Evolutionary conservation across 1,140 invertebrate genomes (phyloP).

Genomic region (Drosophila varians): DNA sequence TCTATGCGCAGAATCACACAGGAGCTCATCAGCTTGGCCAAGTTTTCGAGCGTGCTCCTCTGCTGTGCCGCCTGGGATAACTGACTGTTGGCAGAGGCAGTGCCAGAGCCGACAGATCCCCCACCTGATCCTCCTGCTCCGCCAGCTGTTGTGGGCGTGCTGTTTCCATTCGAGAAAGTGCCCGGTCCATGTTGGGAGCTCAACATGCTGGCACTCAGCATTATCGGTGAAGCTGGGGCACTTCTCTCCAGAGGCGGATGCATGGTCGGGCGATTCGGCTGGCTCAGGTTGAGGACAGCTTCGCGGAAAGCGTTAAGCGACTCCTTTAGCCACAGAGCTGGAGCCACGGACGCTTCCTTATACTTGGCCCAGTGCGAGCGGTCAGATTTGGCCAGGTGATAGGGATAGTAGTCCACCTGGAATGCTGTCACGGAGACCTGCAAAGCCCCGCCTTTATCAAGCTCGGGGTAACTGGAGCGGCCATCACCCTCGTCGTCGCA

Average conservation of each 20-base stretch:
- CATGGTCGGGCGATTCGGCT: constrained; percentile 85
- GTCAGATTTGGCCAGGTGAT: constrained; percentile 94
- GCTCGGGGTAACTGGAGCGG: constrained; percentile 91
- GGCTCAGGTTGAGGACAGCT: constrained; percentile 87
- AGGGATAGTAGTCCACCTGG: constrained; percentile 98
- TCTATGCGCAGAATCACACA: constrained; percentile 95
- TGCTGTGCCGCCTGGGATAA: constrained; percentile 85
- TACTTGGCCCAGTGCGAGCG: constrained; percentile 94
- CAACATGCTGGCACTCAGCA: constrained; percentile 61
- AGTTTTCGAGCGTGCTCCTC: constrained; percentile 88
- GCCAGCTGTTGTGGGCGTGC: constrained; percentile 59
- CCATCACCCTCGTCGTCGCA: constrained; percentile 97
- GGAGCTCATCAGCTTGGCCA: constrained; percentile 95
- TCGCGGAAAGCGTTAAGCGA: constrained; percentile 88
- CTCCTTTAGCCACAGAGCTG: constrained; percentile 89
- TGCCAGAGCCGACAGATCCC: constrained; percentile 44
- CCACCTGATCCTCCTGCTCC: constrained; percentile 28
- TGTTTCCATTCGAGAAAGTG: constrained; percentile 57
- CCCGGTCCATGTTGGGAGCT: constrained; percentile 42
- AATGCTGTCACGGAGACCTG: constrained; percentile 95
- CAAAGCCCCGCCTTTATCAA: constrained; percentile 95
- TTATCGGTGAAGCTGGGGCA: constrained; percentile 75
- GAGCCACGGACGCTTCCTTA: constrained; percentile 86
- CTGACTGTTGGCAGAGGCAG: constrained; percentile 72
- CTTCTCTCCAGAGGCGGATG: constrained; percentile 86